Evolutionary conservation across 2,888 invertebrate genomes (phyloP).

Genomic region (Caenorhabditis zanzibari): DNA sequence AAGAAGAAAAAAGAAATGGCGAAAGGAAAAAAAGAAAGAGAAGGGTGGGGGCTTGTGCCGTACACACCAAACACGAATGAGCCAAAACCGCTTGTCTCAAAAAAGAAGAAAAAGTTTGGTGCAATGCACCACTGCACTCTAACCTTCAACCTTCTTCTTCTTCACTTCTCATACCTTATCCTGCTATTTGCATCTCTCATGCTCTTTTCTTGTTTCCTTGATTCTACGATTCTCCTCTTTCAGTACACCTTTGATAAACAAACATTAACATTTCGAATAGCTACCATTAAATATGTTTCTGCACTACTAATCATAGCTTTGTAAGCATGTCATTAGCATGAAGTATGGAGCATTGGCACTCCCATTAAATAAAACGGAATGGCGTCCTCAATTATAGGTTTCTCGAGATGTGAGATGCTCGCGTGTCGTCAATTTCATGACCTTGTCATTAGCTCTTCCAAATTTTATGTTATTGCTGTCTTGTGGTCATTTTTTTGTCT

Average conservation of each 20-base stretch:
- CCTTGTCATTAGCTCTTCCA: slow-evolving; percentile 26
- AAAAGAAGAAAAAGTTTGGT: slow-evolving; percentile 56
- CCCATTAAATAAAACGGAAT: slow-evolving; percentile 35
- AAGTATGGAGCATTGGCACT: slow-evolving; percentile 3
- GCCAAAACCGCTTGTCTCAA: slow-evolving; percentile 67
- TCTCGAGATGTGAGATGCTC: slow-evolving; percentile 27
- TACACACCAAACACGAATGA: slow-evolving; percentile 65
- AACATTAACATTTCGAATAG: background rate
- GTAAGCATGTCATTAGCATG: slow-evolving; percentile 27
- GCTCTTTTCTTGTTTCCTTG: background rate
- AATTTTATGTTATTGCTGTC: slow-evolving; percentile 31
- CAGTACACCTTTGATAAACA: slow-evolving; percentile 7
- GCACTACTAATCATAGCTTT: slow-evolving; percentile 1
- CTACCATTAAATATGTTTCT: slow-evolving; percentile 26
- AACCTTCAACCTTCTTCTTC: slow-evolving; percentile 36
- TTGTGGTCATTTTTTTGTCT: background rate
- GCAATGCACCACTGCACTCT: slow-evolving; percentile 48
- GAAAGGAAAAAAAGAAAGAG: slow-evolving; percentile 39
- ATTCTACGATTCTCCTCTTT: background rate
- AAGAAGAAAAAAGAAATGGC: slow-evolving; percentile 38
- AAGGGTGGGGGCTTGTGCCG: slow-evolving; percentile 42
- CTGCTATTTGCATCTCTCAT: background rate
- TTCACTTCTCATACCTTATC: slow-evolving; percentile 30
- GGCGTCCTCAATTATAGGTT: slow-evolving; percentile 50
- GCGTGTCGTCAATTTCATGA: slow-evolving; percentile 59